Evolutionary conservation across 35 echinoderm and acorn worm species (phyloP).

Genomic region (Lytechinus pictus): DNA sequence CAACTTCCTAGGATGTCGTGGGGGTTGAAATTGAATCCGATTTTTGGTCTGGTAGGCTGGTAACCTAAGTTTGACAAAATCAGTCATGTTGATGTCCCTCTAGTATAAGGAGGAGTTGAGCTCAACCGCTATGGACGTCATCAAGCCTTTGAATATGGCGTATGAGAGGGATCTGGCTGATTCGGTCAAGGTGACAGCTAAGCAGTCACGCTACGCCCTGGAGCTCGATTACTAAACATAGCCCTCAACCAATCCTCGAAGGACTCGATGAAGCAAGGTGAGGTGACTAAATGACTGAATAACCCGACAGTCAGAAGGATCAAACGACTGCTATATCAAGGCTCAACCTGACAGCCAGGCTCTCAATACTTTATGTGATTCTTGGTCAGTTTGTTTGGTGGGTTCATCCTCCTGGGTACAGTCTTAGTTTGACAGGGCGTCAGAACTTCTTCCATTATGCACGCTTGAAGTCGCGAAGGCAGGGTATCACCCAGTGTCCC

Average conservation of each 20-base stretch:
- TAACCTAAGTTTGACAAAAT: not conserved
- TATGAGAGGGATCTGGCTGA: not conserved
- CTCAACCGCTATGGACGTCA: not conserved
- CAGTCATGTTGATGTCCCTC: not conserved
- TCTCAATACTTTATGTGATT: not conserved
- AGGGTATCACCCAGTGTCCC: not conserved
- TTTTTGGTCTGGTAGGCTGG: not conserved
- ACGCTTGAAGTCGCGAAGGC: not conserved
- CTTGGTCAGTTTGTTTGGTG: not conserved
- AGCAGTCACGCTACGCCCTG: not conserved
- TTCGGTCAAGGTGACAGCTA: not conserved
- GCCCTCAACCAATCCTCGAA: not conserved
- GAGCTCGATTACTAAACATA: not conserved
- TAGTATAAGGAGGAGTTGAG: not conserved
- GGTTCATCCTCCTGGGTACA: not conserved
- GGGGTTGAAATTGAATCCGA: not conserved
- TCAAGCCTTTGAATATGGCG: not conserved
- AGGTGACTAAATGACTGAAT: not conserved
- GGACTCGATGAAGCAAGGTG: not conserved
- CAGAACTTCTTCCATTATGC: not conserved
- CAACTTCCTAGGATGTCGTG: not conserved
- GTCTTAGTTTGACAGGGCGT: not conserved
- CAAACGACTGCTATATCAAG: not conserved
- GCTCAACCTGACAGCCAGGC: not conserved
- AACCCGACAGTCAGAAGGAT: not conserved